Evolutionary conservation across 2,113 vertebrate genomes (phyloP).

Genomic region (Taxidea taxus): DNA sequence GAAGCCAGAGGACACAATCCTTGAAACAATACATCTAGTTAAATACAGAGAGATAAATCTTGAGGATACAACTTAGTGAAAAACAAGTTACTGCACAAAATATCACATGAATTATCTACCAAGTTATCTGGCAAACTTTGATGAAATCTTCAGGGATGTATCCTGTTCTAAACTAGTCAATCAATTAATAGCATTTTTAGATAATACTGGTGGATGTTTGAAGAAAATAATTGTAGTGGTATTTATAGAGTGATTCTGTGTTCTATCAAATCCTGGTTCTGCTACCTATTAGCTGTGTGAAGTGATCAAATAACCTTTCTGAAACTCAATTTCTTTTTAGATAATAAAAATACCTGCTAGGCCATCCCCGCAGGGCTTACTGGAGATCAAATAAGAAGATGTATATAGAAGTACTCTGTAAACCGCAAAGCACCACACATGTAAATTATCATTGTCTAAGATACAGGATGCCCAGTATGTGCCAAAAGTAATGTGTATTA

Average conservation of each 20-base stretch:
- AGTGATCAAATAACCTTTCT: slow-evolving; percentile 32
- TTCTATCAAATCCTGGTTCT: background rate
- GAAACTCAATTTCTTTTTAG: background rate
- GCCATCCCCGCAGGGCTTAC: background rate
- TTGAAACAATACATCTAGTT: slow-evolving; percentile 65
- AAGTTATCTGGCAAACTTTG: slow-evolving; percentile 32
- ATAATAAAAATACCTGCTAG: slow-evolving; percentile 35
- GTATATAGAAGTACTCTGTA: background rate
- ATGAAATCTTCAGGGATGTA: slow-evolving; percentile 57
- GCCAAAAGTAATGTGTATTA: background rate
- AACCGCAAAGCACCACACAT: background rate
- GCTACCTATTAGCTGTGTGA: background rate
- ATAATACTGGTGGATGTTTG: background rate
- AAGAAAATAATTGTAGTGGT: background rate
- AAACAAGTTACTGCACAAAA: slow-evolving; percentile 62
- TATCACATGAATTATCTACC: slow-evolving; percentile 48
- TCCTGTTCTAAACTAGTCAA: background rate
- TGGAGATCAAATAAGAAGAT: background rate
- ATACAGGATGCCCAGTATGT: background rate
- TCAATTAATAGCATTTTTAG: background rate
- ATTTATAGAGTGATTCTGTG: background rate
- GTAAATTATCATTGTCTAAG: slow-evolving; percentile 30
- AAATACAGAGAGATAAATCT: slow-evolving; percentile 67
- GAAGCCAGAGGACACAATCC: slow-evolving; percentile 71
- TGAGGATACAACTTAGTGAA: slow-evolving; percentile 36